These are phyloP conservation scores for Lottia gigantea DNA, from an alignment of 2,888 invertebrate genomes.

Conservation along the genomic window DNA sequence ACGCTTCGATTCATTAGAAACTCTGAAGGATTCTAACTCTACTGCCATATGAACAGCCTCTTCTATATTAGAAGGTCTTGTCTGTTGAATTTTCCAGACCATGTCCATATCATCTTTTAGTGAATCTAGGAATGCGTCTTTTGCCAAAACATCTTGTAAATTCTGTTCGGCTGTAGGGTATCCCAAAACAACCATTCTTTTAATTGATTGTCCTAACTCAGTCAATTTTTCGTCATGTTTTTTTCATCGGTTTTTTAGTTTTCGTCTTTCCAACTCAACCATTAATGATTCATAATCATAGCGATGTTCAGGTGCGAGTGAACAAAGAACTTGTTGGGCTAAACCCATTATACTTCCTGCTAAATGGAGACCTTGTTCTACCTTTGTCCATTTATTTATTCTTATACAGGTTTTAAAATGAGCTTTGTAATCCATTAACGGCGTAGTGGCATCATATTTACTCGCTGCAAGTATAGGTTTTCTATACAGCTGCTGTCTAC, in stretches of 20 bases:
- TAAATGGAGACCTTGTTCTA: no score
- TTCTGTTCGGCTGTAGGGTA: slow-evolving; percentile 5
- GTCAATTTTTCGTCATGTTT: not conserved
- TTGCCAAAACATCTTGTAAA: no score
- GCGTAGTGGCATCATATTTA: no score
- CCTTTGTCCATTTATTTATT: no score
- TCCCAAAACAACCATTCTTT: not conserved
- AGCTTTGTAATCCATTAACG: no score
- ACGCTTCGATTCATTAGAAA: slow-evolving; percentile 7
- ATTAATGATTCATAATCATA: no score
- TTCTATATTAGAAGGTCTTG: slow-evolving; percentile 11
- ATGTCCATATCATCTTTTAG: not conserved
- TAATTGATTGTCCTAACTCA: not conserved
- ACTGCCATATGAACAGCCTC: slow-evolving; percentile 13
- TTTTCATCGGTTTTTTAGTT: not conserved
- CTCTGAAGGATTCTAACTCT: not conserved
- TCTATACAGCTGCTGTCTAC: no score
- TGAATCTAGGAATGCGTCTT: not conserved
- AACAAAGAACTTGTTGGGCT: no score
- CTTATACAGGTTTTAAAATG: no score
- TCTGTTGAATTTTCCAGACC: slow-evolving; percentile 5
- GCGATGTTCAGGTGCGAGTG: no score
- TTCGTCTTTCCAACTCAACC: not conserved
- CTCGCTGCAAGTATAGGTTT: no score
- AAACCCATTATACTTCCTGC: no score